Percentiles rank a stretch among this genome's conserved stretches.
Evolutionary conservation across 2,888 invertebrate genomes (phyloP).

Genomic region (Nomada fabriciana): DNA sequence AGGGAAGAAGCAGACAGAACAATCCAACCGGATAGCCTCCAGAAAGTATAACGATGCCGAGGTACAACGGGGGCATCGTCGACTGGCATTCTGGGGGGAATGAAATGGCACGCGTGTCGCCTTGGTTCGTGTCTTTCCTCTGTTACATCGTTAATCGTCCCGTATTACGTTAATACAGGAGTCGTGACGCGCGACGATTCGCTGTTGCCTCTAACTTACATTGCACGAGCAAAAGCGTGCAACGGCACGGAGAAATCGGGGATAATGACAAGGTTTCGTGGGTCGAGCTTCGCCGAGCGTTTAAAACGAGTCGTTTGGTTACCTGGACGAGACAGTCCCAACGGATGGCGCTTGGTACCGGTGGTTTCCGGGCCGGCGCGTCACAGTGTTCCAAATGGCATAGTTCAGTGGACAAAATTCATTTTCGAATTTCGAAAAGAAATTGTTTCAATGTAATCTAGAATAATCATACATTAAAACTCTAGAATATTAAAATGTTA

Average conservation of each 20-base stretch:
- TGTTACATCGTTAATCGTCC: constrained; percentile 52
- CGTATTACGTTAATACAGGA: constrained; percentile 49
- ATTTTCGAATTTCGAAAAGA: too few relatives aligned
- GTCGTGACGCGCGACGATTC: constrained; percentile 7
- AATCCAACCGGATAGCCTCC: constrained; percentile 46
- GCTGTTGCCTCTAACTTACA: neutral
- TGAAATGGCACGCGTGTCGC: constrained; percentile 13
- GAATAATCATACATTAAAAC: too few relatives aligned
- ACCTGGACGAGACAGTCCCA: too few relatives aligned
- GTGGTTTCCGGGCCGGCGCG: neutral
- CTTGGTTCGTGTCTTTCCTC: neutral
- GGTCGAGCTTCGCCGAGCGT: constrained; percentile 2
- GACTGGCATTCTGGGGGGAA: constrained; percentile 11
- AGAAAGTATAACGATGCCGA: constrained; percentile 39
- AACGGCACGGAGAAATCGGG: constrained; percentile 37
- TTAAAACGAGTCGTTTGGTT: neutral
- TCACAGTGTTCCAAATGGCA: too few relatives aligned
- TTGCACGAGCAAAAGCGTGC: constrained; percentile 1
- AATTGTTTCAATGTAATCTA: too few relatives aligned
- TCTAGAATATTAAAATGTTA: too few relatives aligned
- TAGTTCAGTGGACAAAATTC: too few relatives aligned
- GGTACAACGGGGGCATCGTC: constrained; percentile 13
- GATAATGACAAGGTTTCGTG: constrained; percentile 23
- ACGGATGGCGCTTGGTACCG: too few relatives aligned
- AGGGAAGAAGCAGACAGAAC: constrained; percentile 29